Base-by-base conservation (phyloP, 2,888 invertebrate genomes). In the Aethes cnicana region DNA sequence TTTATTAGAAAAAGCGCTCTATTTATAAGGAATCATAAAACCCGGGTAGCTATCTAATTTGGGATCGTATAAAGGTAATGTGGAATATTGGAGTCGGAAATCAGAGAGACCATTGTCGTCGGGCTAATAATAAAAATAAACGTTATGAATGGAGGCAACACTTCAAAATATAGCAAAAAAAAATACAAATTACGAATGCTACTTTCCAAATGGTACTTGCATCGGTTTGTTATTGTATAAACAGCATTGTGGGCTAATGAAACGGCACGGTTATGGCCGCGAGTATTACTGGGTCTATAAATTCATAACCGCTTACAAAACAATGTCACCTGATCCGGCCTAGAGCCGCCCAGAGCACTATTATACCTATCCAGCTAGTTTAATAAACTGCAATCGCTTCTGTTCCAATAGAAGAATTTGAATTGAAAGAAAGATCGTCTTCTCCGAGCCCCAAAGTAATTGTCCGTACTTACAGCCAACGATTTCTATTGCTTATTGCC, bases 401-500 rank as follows among this genome's bases (percentile, higher is more conserved):
- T 64, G 70, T 72, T 74, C 72, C 73, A 77, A 81, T 79, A 78
- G 78, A 76, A 73, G 77, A 79, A 77, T 75, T 68, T 62, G 74
- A 80, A 78, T 78, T 77, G 78, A 77, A 81, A 80, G 79, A 77
- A 78, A 73, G 72, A 77, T 77, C 75, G 73, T 73, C 71, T n/a
- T n/a, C n/a, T 69, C 64, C 59, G 63, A 64, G 66, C 66, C 74
- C 68, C 67, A 78, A 78, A 71, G 81, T 82, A 81, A 84, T 81
- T 79, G 82, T 77, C 77, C 74, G 74, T 70, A 69, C 72, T 76
- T 69, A 66, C 63, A 76, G 71, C 73, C 75, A 82, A 82, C 77
- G 78, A 80, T 79, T 82, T 77, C 77, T 78, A 81, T 78, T 79
- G 80, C 79, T 81, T 74, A 78, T 80, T 81, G 79, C 77, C 75